Base-by-base conservation (phyloP, 2,888 invertebrate species). In the Hypselothyrea guttata region DNA sequence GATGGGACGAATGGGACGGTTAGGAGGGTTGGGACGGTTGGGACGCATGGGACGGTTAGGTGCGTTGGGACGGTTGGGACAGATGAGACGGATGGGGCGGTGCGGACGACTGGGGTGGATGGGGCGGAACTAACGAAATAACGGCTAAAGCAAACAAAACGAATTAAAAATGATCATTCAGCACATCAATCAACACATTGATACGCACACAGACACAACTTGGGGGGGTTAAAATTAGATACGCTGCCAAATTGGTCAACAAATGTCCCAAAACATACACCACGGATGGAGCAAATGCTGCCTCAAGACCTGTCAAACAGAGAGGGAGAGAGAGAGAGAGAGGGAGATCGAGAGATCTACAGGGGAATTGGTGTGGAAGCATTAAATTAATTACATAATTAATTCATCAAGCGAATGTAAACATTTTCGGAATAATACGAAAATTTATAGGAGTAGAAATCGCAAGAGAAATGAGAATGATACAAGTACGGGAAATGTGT, bases 151-250 rank as follows among this genome's bases (percentile, higher is more conserved):
- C 53, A 62, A 54, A 58, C 71, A 64, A 49, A 79, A 77, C 60
- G 67, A 83, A 83, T 75, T 63, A 58, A 79, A 79, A 79, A 85
- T 76, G 65, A 83, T 79, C 76, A 66, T 83, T 85, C 85, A 85
- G 63, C 84, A 78, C 76, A 79, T 79, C 79, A 83, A 83, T 84
- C 79, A 79, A 65, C 85, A 70, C 67, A 70, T 69, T 74, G 75
- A 68, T 57, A 61, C 38, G 44, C 8, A 53, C 11, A 31, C 9
- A 45, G 16, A 40, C 31, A n/a, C 12, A 40, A 55, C 37, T 44
- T 63, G 49, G 64, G 30, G 15, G 38, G 44, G 37, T 40, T 71
- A 73, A 59, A 71, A 49, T 55, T 73, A 71, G 70, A 62, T 34
- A 30, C 40, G 37, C 52, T 55, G 41, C 47, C 41, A 56, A 56